Conservation (phyloP, 2,797 vertebrate species). For the Amazona ochrocephala region DNA sequence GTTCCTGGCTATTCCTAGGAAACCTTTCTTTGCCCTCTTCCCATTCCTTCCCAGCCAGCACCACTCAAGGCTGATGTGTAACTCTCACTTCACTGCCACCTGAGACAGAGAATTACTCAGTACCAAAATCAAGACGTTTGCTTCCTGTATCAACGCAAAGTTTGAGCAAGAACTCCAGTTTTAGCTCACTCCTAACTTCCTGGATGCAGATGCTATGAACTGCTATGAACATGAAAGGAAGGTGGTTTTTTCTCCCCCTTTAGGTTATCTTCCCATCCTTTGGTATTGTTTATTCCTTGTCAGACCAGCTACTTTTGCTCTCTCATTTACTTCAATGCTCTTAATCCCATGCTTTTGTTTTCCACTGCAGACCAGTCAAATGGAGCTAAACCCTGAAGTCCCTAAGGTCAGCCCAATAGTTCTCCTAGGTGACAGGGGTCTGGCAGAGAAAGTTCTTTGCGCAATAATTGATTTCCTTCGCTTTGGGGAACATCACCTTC, state of each 20-base stretch:
- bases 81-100: background rate
- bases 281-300: background rate
- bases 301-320: background rate
- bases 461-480: background rate
- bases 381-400: background rate
- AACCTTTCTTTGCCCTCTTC: background rate
- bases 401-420: background rate
- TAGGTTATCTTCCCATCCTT: background rate
- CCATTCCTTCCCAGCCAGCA: background rate
- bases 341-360: background rate
- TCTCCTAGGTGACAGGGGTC: background rate
- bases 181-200: background rate
- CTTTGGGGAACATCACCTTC: background rate
- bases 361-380: background rate
- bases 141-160: background rate
- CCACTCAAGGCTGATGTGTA: background rate
- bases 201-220: background rate
- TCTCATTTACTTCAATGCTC: background rate
- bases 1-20: background rate
- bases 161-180: background rate
- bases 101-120: background rate
- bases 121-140: background rate
- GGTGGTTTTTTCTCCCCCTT: background rate
- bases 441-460: background rate
- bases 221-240: background rate